Percentiles rank a stretch among this genome's conserved stretches.
These are phyloP conservation scores for Lampris incognitus DNA, from an alignment of 2,113 vertebrate genomes.

Conservation along the genomic window DNA sequence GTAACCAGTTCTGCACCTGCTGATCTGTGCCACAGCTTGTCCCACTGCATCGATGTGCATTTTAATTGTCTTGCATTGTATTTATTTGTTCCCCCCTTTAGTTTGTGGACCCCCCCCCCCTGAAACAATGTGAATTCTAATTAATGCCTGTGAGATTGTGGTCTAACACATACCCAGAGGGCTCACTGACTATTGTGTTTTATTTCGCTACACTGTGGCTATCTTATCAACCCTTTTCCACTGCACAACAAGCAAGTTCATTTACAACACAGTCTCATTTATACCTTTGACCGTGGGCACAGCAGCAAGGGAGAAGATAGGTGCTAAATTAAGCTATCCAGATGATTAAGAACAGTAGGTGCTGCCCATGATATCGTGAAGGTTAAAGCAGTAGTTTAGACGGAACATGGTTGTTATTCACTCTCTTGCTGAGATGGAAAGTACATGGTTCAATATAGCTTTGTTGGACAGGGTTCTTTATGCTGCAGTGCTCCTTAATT, in stretches of 20 bases:
- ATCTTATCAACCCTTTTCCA: slow-evolving; percentile 25
- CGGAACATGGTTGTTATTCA: slow-evolving; percentile 45
- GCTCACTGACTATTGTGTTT: slow-evolving; percentile 15
- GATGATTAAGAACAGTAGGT: slow-evolving; percentile 61
- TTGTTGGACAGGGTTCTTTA: slow-evolving; percentile 10
- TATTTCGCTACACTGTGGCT: not conserved
- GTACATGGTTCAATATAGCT: slow-evolving; percentile 27
- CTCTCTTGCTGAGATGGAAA: slow-evolving; percentile 28
- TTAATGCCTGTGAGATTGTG: slow-evolving; percentile 12
- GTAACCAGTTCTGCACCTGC: slow-evolving; percentile 28
- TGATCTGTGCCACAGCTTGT: slow-evolving; percentile 31
- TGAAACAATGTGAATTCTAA: slow-evolving; percentile 21
- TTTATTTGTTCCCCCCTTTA: not conserved
- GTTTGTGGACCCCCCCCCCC: not conserved
- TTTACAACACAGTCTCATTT: slow-evolving; percentile 58
- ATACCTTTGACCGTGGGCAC: slow-evolving; percentile 31
- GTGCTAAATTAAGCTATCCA: slow-evolving; percentile 41
- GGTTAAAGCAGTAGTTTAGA: slow-evolving; percentile 54
- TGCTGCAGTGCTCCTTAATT: slow-evolving; percentile 33
- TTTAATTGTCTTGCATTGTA: slow-evolving; percentile 49
- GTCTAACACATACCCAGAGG: slow-evolving; percentile 23
- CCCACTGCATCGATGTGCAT: slow-evolving; percentile 40
- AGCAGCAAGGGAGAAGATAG: slow-evolving; percentile 36
- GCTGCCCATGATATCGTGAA: slow-evolving; percentile 42
- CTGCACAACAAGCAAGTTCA: slow-evolving; percentile 30